phyloP scores from a whole-genome alignment of 2,113 vertebrate genomes.

The Seriola dumerili region DNA sequence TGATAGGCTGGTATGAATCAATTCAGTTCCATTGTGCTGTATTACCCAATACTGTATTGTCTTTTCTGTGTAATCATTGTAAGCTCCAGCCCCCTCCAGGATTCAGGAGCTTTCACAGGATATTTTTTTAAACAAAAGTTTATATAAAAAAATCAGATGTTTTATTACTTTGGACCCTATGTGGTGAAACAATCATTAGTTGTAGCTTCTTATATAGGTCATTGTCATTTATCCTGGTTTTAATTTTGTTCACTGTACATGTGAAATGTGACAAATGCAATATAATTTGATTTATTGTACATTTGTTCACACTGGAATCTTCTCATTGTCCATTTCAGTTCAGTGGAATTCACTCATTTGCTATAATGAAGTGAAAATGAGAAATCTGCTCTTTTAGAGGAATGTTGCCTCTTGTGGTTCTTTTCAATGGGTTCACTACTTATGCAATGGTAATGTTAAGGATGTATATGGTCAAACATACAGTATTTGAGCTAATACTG shows the following conservation, averaged over 20 bases:
- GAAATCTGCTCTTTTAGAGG: background rate
- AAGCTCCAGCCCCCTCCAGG: background rate
- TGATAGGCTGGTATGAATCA: slow-evolving; percentile 25
- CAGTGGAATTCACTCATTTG: background rate
- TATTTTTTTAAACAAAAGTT: background rate
- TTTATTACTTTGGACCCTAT: background rate
- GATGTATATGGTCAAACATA: background rate
- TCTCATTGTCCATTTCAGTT: background rate
- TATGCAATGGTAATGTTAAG: background rate
- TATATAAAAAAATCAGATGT: background rate
- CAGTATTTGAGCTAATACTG: background rate
- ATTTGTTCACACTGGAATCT: slow-evolving; percentile 7
- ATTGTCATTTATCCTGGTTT: background rate
- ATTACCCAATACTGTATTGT: background rate
- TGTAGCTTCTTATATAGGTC: background rate
- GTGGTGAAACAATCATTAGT: background rate
- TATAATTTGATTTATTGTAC: background rate
- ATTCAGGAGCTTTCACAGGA: background rate
- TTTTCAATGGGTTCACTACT: background rate
- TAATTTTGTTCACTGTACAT: background rate
- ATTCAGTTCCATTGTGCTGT: slow-evolving; percentile 27
- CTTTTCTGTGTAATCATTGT: slow-evolving; percentile 31
- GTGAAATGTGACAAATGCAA: background rate
- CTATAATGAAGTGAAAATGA: background rate
- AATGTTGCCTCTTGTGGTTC: background rate